These are phyloP conservation scores for Bubalus kerabau DNA, from an alignment of 2,113 vertebrate species.

Conservation along the genomic window DNA sequence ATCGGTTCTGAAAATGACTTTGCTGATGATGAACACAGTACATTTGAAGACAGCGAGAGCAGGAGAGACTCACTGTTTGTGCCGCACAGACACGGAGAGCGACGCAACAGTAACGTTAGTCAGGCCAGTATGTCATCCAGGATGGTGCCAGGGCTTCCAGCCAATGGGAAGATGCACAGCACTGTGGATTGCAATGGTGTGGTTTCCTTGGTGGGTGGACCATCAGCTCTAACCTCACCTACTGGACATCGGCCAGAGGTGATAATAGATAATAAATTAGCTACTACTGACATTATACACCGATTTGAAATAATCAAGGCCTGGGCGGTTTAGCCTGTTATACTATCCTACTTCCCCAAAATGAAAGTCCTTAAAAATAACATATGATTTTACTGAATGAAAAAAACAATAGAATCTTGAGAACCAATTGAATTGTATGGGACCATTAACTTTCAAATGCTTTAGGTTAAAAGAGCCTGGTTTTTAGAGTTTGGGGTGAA, in stretches of 20 bases:
- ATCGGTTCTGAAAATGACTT: conserved; percentile 95
- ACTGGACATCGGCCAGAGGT: conserved; percentile 88
- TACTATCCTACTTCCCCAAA: background rate
- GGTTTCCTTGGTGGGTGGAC: conserved; percentile 89
- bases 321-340: conserved; percentile 7
- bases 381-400: background rate
- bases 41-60: conserved; percentile 91
- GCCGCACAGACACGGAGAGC: conserved; percentile 84
- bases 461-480: background rate
- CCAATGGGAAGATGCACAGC: conserved; percentile 91
- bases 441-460: background rate
- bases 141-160: conserved; percentile 83
- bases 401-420: conserved; percentile 14
- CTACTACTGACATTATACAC: conserved; percentile 80
- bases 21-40: conserved; percentile 96
- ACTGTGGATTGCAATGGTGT: conserved; percentile 95
- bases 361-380: conserved; percentile 26
- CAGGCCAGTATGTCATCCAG: conserved; percentile 89
- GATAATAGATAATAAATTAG: conserved; percentile 84
- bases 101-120: conserved; percentile 90
- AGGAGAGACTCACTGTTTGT: conserved; percentile 91
- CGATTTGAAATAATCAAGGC: conserved; percentile 64
- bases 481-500: conserved; percentile 19
- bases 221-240: conserved; percentile 88
- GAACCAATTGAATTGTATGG: background rate